Evolutionary conservation across 2,113 vertebrate species (phyloP), one percentile per base, ranked within the genome.

Genomic region (Empidonax traillii): DNA sequence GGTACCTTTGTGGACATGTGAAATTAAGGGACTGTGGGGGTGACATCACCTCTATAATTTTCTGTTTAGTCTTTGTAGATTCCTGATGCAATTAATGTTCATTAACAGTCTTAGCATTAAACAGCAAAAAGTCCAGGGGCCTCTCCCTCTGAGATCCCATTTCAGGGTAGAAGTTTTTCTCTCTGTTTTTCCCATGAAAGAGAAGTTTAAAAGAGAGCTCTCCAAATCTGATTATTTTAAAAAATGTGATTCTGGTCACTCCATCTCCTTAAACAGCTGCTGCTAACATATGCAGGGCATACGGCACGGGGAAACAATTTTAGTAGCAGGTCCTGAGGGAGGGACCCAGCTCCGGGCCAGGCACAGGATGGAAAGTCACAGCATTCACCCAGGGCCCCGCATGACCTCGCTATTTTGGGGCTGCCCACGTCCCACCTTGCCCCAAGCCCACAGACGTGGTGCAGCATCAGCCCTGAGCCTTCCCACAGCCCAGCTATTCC

Each of bases 321-420:
- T 93, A 94, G 90, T 22, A 83, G 90, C 69, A 94, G 51, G 13
- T 89, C 90, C 76, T 11, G 3, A 78, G 65, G 53, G 93, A 94
- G 41, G 73, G 49, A 81, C n/a, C 39, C 67, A 83, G 67, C 71
- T 73, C 89, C 21, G 39, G 67, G 75, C 79, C 85, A 88, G 85
- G 65, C n/a, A 0, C 52, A 56, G 73, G 69, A 87, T 96, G 96
- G 96, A 96, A 96, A 96, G 86, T 97, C 96, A 88, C 90, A 90
- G 85, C 2, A 0, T 61, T 91, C 5, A 0, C 79, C 69, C 79
- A 14, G 79, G 71, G 72, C 90, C 93, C 63, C 4, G 3, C 56
- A 87, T 3, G n/a, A 92, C 93, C 82, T 90, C 0, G 1, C 82
- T 96, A 95, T 97, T 97, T 72, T 87, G 69, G 82, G 65, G 72